Conservation (phyloP, 2,888 invertebrate species). For the Campoletis raptor region DNA sequence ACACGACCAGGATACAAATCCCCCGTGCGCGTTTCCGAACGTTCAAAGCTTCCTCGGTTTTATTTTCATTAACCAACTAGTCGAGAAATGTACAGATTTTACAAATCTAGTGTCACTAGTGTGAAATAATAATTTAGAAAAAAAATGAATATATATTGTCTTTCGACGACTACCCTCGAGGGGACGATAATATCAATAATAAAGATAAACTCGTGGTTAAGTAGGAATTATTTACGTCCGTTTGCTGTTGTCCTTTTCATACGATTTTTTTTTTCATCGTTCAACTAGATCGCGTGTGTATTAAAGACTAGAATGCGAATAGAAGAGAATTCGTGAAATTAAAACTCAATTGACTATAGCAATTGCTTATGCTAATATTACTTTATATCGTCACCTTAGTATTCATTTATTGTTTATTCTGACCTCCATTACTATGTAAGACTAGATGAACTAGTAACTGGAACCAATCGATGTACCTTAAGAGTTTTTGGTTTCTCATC, state of each 20-base stretch:
- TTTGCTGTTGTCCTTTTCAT: not conserved
- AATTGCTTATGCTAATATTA: slow-evolving; percentile 51
- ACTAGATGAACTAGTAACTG: slow-evolving; percentile 38
- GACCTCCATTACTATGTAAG: slow-evolving; percentile 35
- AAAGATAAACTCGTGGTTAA: slow-evolving; percentile 63
- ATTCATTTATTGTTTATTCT: slow-evolving; percentile 52
- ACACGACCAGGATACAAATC: not conserved
- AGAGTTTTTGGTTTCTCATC: slow-evolving; percentile 9
- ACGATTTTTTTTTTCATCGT: slow-evolving; percentile 6
- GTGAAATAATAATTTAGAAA: slow-evolving; percentile 24
- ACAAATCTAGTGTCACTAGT: slow-evolving; percentile 32
- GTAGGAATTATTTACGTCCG: slow-evolving; percentile 67
- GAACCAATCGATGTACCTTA: slow-evolving; percentile 55
- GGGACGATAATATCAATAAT: slow-evolving; percentile 55
- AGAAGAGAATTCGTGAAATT: slow-evolving; percentile 70
- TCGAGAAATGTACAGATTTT: slow-evolving; percentile 57
- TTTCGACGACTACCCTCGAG: slow-evolving; percentile 4
- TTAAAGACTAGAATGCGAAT: slow-evolving; percentile 73
- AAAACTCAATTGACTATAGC: slow-evolving; percentile 57
- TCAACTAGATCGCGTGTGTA: slow-evolving; percentile 67
- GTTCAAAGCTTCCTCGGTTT: slow-evolving; percentile 56
- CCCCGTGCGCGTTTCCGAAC: slow-evolving; percentile 9
- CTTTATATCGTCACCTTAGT: slow-evolving; percentile 32
- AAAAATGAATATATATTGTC: not conserved
- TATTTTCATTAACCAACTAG: slow-evolving; percentile 12